Percentiles rank a stretch among this genome's conserved stretches.
These are phyloP conservation scores for Synergus umbraculus DNA, from an alignment of 2,888 invertebrate genomes.

Conservation along the genomic window DNA sequence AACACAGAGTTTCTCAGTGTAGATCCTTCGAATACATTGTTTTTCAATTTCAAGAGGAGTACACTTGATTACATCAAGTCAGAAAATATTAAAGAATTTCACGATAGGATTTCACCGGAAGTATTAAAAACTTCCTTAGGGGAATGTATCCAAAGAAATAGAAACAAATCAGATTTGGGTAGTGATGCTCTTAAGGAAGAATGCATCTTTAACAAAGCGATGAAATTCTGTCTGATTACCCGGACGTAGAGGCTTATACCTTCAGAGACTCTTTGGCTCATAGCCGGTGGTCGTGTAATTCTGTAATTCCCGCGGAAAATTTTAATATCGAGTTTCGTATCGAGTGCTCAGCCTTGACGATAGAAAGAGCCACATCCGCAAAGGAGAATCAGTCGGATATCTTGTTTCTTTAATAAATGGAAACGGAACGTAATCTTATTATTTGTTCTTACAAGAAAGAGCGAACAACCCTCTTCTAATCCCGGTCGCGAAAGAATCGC, in stretches of 20 bases:
- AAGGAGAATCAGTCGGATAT: constrained; percentile 66
- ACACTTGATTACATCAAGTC: no score
- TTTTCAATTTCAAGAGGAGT: no score
- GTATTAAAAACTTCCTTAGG: no score
- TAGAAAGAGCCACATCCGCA: constrained; percentile 55
- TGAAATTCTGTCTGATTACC: constrained; percentile 69
- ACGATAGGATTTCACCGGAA: no score
- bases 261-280: constrained; percentile 53
- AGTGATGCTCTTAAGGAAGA: constrained; percentile 45
- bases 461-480: constrained; percentile 56
- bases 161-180: constrained; percentile 2
- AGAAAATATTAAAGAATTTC: no score
- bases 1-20: no score
- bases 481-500: constrained; percentile 58
- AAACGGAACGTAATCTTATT: constrained; percentile 78
- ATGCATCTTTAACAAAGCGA: constrained; percentile 61
- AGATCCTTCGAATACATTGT: no score
- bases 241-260: constrained; percentile 69
- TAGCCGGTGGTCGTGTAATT: constrained; percentile 67
- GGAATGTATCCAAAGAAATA: not conserved
- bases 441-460: constrained; percentile 75
- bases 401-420: constrained; percentile 78
- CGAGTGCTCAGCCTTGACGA: constrained; percentile 67
- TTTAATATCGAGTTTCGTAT: constrained; percentile 77
- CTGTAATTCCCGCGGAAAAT: constrained; percentile 72